Evolutionary conservation across 2,113 vertebrate species (phyloP), one percentile per base, ranked within the genome.

Genomic region (Apteryx owenii): DNA sequence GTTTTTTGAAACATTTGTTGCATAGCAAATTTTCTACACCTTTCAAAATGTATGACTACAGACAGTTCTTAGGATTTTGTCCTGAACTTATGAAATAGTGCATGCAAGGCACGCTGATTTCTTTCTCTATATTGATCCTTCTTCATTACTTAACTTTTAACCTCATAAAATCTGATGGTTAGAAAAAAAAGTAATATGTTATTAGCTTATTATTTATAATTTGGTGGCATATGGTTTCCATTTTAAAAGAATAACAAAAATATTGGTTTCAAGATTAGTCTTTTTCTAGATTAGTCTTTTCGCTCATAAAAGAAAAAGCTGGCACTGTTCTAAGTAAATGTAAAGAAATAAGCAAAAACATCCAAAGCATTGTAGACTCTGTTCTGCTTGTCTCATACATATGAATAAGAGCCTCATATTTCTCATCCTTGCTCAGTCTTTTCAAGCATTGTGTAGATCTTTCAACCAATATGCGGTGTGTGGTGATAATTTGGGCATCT

Each of bases 131-230:
- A 94, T 85, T 6, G 87, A 95, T 93, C 36, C 50, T 83, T 80
- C 81, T 79, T 91, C 89, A 88, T 93, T 92, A 93, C 58, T 88
- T 95, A 94, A 90, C 70, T 92, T 78, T 92, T 36, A 86, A 92
- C 62, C 38, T 54, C 48, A 80, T 85, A 89, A 90, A 97, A 92
- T 29, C 38, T 90, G 81, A 56, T 78, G 20, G 69, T 56, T 66
- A 69, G 61, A 84, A 90, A 96, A 88, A 85, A 72, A 17, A 73
- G 42, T 84, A 56, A 75, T 75, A 54, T 48, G 53, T 54, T 75
- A 78, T 68, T 86, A 85, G 42, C 56, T 78, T 86, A 92, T 81
- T 79, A 84, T 21, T 81, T 79, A 86, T 21, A 94, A 76, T 92
- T 88, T 90, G 15, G 56, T 76, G 23, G 36, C 26, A 62, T 69